Evolutionary conservation across 1,140 invertebrate species (phyloP).

Genomic region (Drosophila bipectinata): DNA sequence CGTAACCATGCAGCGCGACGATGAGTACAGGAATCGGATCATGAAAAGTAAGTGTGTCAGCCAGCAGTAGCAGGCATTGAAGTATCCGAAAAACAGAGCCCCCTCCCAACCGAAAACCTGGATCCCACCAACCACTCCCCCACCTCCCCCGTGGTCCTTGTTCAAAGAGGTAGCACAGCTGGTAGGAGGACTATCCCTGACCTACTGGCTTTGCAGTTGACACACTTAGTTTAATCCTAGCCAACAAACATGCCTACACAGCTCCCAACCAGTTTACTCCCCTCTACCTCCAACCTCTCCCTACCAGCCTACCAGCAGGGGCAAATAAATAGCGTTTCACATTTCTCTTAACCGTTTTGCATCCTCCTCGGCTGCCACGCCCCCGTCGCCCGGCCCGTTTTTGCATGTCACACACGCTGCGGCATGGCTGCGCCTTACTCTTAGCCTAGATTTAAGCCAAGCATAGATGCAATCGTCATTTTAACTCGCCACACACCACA

Average conservation of each 20-base stretch:
- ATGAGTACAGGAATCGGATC: conserved; percentile 83
- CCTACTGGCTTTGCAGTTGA: conserved; percentile 78
- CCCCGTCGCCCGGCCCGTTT: conserved; percentile 14
- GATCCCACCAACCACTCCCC: neutral
- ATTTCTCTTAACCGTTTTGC: conserved; percentile 75
- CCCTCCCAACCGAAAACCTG: conserved; percentile 1
- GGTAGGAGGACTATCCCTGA: conserved; percentile 66
- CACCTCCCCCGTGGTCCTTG: conserved; percentile 5
- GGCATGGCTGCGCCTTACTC: conserved; percentile 55
- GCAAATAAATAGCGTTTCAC: conserved; percentile 79
- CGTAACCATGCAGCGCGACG: conserved; percentile 82
- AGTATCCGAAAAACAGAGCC: conserved; percentile 31
- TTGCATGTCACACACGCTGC: conserved; percentile 38
- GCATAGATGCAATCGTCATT: conserved; percentile 53
- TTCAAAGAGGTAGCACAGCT: conserved; percentile 57
- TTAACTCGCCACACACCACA: conserved; percentile 18
- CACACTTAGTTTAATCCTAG: conserved; percentile 63
- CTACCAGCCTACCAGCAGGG: conserved; percentile 16
- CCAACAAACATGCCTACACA: conserved; percentile 2
- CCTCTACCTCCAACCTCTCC: neutral
- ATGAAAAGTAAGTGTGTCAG: conserved; percentile 83
- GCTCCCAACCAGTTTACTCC: neutral
- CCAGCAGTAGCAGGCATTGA: conserved; percentile 7
- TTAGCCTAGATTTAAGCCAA: conserved; percentile 58
- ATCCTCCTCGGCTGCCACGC: conserved; percentile 22